Percentiles rank a stretch among this genome's conserved stretches.
Evolutionary conservation across 2,797 vertebrate genomes (phyloP).

Genomic region (Thripadectes ignobilis): DNA sequence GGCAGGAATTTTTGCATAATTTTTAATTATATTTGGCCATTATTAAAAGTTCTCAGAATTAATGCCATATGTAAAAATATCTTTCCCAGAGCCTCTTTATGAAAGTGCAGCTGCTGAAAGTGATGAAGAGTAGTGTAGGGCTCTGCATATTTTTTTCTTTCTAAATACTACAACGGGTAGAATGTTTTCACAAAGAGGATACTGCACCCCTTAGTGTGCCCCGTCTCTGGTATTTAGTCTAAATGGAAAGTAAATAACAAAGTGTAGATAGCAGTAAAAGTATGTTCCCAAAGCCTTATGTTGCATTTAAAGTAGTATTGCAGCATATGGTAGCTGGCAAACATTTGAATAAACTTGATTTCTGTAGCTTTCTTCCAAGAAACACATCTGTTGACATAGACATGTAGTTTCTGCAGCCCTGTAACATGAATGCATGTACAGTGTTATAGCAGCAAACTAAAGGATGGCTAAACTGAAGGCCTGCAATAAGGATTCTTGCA

Average conservation of each 20-base stretch:
- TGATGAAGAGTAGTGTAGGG: background rate
- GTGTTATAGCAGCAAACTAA: background rate
- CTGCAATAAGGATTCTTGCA: background rate
- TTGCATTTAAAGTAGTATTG: conserved; percentile 64
- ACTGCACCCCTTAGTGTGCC: conserved; percentile 42
- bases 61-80: conserved; percentile 54
- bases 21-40: conserved; percentile 60
- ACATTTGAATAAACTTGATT: conserved; percentile 65
- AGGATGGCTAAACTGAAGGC: background rate
- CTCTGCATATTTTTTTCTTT: conserved; percentile 36
- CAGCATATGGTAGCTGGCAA: conserved; percentile 62
- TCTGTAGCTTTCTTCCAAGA: conserved; percentile 67
- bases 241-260: conserved; percentile 70
- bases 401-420: conserved; percentile 49
- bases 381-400: conserved; percentile 66
- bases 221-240: conserved; percentile 66
- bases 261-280: conserved; percentile 64
- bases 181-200: conserved; percentile 52
- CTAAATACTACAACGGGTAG: conserved; percentile 45
- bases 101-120: background rate
- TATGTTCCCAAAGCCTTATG: conserved; percentile 53
- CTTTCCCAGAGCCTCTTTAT: conserved; percentile 20
- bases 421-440: conserved; percentile 8
- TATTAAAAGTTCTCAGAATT: conserved; percentile 60
- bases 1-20: conserved; percentile 53